Evolutionary conservation across 2,797 vertebrate species (phyloP), one percentile per base, ranked within the genome.

Genomic region (Graptemys geographica): DNA sequence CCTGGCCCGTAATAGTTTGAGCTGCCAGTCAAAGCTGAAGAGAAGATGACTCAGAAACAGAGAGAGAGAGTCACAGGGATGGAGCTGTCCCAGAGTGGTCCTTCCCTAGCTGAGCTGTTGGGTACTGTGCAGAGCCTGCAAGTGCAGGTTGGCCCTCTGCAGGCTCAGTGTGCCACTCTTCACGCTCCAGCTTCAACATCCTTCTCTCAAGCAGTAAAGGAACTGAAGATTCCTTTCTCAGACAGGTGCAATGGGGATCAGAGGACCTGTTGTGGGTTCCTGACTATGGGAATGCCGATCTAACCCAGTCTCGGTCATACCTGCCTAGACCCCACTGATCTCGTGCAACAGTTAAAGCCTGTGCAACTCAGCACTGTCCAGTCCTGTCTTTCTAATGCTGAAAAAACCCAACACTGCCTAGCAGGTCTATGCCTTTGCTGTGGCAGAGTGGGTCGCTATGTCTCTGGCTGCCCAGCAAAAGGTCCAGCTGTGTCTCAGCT

Each of bases 1-100:
- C 15, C 7, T 65, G 15, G 33, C 15, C 33, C 33, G n/a, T 65
- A 65, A 18, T 47, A 6, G 0, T 3, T 21, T 5, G 19, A 19
- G 49, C n/a, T 55, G 79, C 11, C 27, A 57, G 27, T 57, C 25
- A 57, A 28, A 57, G 27, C 25, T 57, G 25, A 57, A 28, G 27
- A 57, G 27, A 57, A 57, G 55, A 25, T 55, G 55, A 55, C 53
- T 23, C 19, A 55, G 53, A 55, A 52, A 18, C 52, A 52, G 8
- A 55, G 11, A 56, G 23, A 6, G 5, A 12, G 56, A 12, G 56
- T 28, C 25, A 27, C 56, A 57, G 55, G 55, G 55, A 55, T 55
- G 23, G 27, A 12, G 11, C 56, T 28, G 10, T 27, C 27, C 25
- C 56, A 57, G 56, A 11, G 5, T 57, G 56, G 2, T 57, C 27